Percentiles rank a stretch among this genome's conserved stretches.
Conservation (phyloP, 2,797 vertebrate species). For the Sebastes taczanowskii region DNA sequence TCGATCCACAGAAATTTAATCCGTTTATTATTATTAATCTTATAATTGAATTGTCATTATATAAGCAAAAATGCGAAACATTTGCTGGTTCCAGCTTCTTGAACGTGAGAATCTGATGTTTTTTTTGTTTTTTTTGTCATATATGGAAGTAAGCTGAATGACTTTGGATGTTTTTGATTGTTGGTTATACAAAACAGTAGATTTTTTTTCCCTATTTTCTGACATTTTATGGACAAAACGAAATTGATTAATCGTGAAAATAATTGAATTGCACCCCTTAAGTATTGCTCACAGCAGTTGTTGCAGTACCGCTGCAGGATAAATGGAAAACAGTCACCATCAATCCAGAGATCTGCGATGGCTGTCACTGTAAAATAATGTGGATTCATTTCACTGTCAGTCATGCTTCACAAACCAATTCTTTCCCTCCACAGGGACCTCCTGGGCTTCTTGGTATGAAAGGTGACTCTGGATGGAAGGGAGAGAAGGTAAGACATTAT, state of each 20-base stretch:
- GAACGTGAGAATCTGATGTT: background rate
- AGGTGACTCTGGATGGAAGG: constrained; percentile 94
- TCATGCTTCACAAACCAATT: constrained; percentile 43
- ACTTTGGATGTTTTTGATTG: background rate
- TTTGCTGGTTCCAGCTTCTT: background rate
- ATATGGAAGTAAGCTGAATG: background rate
- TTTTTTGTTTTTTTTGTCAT: background rate
- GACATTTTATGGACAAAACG: background rate
- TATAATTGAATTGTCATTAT: background rate
- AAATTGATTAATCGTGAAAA: background rate
- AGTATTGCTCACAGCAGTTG: background rate
- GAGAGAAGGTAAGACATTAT: constrained; percentile 89
- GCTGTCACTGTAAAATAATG: constrained; percentile 23
- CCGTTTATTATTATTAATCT: background rate
- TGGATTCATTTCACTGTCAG: constrained; percentile 28
- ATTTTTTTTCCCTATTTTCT: background rate
- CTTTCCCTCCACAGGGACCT: constrained; percentile 86
- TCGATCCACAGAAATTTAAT: background rate
- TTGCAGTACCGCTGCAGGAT: background rate
- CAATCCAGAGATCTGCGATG: background rate
- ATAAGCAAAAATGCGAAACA: background rate
- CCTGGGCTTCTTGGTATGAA: constrained; percentile 96
- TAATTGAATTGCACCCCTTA: background rate
- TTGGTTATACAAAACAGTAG: background rate
- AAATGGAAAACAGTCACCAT: background rate